These are phyloP conservation scores for Smithornis capensis DNA, from an alignment of 2,113 vertebrate species.

Conservation along the genomic window DNA sequence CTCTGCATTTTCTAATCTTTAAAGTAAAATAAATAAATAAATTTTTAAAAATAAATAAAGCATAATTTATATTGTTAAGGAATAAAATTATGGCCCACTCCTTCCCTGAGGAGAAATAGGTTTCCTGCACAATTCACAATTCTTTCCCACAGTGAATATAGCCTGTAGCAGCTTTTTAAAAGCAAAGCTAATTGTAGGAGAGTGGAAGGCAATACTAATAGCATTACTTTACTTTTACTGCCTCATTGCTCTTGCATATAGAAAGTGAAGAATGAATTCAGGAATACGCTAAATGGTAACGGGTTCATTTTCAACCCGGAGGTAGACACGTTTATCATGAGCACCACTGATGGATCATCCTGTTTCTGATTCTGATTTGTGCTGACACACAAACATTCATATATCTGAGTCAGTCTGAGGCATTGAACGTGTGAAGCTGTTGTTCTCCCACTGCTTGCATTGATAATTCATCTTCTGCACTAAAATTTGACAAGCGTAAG, in stretches of 20 bases:
- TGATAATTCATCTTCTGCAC: constrained; percentile 50
- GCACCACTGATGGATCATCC: not conserved
- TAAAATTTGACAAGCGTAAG: constrained; percentile 59
- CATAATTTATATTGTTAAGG: not conserved
- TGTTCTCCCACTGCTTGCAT: constrained; percentile 30
- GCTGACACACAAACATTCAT: not conserved
- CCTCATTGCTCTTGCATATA: not conserved
- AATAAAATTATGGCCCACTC: not conserved
- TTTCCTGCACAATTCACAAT: not conserved
- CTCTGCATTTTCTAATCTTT: constrained; percentile 3
- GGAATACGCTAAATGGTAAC: not conserved
- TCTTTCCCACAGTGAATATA: not conserved
- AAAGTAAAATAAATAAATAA: not conserved
- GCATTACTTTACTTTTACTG: not conserved
- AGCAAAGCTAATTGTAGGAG: not conserved
- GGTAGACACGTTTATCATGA: not conserved
- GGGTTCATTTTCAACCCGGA: not conserved
- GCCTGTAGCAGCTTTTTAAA: not conserved
- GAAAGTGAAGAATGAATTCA: not conserved
- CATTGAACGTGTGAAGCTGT: constrained; percentile 37
- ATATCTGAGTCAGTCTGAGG: constrained; percentile 45
- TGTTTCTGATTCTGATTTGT: constrained; percentile 5
- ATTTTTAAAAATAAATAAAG: too few species aligned
- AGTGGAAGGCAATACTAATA: not conserved
- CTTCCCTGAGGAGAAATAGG: not conserved